Evolutionary conservation across 1,140 invertebrate genomes (phyloP), one percentile per base, ranked within the genome.

Genomic region (Araneus ventricosus): DNA sequence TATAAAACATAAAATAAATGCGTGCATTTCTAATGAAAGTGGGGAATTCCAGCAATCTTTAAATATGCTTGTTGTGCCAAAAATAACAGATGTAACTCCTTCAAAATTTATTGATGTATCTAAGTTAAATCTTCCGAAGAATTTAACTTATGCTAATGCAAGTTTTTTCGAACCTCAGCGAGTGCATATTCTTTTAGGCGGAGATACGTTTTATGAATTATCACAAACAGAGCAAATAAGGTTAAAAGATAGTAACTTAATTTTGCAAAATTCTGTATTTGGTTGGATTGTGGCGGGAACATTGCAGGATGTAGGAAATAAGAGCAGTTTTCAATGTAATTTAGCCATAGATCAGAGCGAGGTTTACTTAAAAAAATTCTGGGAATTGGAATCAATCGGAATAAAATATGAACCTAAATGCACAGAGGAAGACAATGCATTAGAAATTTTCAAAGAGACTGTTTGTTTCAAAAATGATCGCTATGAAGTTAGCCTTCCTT

Each of bases 211-310:
- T n/a, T n/a, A 41, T n/a, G 80, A 84, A 84, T n/a, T 84, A n/a
- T 41, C 45, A 45, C 34, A 37, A 84, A 41, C 41, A 10, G 3
- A 22, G 34, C 30, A 82, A 45, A 24, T 82, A 41, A 39, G 17
- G 22, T 37, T n/a, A 4, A 7, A 39, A 41, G 34, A 82, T 3
- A 82, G 17, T 41, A 20, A 37, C 3, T 0, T 82, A 37, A 39
- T 41, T 82, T 82, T 82, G 34, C 39, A 82, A 45, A 82, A 82
- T 45, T 41, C 80, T 45, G 39, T 82, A 24, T 45, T 82, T 20
- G 80, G 39, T 45, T 82, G 41, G 17, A 41, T 82, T 45, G 80
- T 45, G 39, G 17, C 37, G 34, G 6, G 80, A 37, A 82, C 80
- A 82, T 45, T 82, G 34, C n/a, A 82, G 7, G 34, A 41, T 41